Evolutionary conservation across 2,113 vertebrate species (phyloP).

Genomic region (Mystacornis crossleyi): DNA sequence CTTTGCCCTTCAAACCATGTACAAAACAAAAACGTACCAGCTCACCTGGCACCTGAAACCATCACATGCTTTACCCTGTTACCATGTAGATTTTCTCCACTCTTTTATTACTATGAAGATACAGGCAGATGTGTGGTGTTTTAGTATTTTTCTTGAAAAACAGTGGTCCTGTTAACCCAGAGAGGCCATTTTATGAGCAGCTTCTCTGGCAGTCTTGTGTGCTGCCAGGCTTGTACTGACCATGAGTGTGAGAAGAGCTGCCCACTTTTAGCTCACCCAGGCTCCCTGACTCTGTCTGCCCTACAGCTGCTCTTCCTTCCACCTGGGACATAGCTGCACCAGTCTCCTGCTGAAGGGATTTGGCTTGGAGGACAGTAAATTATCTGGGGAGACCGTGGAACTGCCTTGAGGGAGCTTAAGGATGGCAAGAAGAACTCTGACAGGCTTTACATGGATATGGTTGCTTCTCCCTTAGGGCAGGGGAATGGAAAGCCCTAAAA

Average conservation of each 20-base stretch:
- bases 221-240: not conserved
- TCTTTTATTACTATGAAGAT: not conserved
- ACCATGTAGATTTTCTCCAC: not conserved
- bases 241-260: rapidly evolving
- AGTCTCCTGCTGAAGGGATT: not conserved
- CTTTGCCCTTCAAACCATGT: not conserved
- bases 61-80: not conserved
- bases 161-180: not conserved
- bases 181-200: not conserved
- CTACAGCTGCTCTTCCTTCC: not conserved
- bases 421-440: not conserved
- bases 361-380: not conserved
- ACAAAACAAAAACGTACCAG: rapidly evolving
- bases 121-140: not conserved
- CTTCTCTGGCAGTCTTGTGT: not conserved
- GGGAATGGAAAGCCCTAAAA: not conserved
- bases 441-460: not conserved
- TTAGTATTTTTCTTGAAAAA: not conserved
- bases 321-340: rapidly evolving
- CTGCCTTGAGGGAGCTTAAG: not conserved
- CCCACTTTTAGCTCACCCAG: not conserved
- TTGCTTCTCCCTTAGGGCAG: not conserved
- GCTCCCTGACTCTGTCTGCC: not conserved
- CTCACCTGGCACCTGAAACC: not conserved
- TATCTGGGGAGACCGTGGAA: not conserved